phyloP scores from a whole-genome alignment of 2,888 invertebrate species.

The Hirtodrosophila histrioides region DNA sequence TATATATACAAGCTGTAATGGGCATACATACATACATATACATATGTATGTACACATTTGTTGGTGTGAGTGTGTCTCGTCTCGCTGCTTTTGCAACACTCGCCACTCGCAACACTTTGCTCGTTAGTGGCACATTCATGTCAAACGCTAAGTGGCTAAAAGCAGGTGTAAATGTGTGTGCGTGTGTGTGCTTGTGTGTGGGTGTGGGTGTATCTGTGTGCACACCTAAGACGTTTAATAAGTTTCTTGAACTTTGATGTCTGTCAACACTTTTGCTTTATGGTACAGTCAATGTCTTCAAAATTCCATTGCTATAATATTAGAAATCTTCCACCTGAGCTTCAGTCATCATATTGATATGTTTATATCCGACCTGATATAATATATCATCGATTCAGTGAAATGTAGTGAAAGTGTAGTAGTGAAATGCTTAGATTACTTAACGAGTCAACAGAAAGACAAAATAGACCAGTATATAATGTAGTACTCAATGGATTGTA shows the following conservation, averaged over 20 bases:
- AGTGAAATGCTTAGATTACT: too few species aligned
- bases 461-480: too few species aligned
- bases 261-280: slow-evolving; percentile 44
- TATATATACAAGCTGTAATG: too few species aligned
- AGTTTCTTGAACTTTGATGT: slow-evolving; percentile 65
- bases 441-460: too few species aligned
- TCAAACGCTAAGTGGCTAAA: slow-evolving; percentile 67
- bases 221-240: slow-evolving; percentile 50
- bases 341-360: too few species aligned
- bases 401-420: too few species aligned
- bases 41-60: too few species aligned
- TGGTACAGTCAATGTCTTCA: slow-evolving; percentile 32
- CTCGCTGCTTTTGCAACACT: slow-evolving; percentile 36
- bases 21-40: too few species aligned
- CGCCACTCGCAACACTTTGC: slow-evolving; percentile 54
- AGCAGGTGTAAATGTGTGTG: slow-evolving; percentile 13
- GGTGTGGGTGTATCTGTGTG: slow-evolving; percentile 3
- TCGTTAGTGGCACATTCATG: slow-evolving; percentile 69
- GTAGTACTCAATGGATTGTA: too few species aligned
- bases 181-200: not conserved
- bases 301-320: not conserved
- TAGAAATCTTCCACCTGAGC: too few species aligned
- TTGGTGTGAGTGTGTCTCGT: not conserved
- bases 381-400: too few species aligned
- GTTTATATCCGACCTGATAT: too few species aligned